Conservation (phyloP, 2,113 vertebrate genomes). For the Fregetta grallaria region DNA sequence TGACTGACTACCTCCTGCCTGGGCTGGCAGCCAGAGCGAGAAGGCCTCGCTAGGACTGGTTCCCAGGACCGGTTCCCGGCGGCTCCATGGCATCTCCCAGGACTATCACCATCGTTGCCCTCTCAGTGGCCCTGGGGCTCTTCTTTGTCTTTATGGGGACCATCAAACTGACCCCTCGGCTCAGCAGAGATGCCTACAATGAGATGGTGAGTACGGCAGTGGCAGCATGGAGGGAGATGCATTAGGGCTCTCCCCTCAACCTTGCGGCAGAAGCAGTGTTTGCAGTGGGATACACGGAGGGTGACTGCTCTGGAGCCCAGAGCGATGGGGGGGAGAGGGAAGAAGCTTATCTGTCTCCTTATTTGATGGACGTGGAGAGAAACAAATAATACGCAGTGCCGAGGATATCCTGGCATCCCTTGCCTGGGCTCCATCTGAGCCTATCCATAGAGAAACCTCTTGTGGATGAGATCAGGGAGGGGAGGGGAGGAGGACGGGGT, state of each 20-base stretch:
- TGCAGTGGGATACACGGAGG: background rate
- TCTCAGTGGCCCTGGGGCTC: conserved; percentile 91
- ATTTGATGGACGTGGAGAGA: background rate
- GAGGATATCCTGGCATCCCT: background rate
- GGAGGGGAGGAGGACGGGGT: background rate
- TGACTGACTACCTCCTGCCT: conserved; percentile 40
- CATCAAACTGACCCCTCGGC: conserved; percentile 93
- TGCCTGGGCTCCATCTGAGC: background rate
- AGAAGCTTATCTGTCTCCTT: background rate
- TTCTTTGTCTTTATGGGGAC: conserved; percentile 99
- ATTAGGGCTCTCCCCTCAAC: background rate
- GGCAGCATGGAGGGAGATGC: background rate
- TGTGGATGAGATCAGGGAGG: background rate
- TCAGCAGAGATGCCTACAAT: conserved; percentile 95
- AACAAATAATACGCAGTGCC: background rate
- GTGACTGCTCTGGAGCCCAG: background rate
- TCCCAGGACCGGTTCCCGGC: background rate
- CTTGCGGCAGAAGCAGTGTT: background rate
- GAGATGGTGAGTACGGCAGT: conserved; percentile 90
- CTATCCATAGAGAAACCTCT: background rate
- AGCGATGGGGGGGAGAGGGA: background rate
- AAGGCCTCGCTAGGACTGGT: conserved; percentile 33
- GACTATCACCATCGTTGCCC: conserved; percentile 91
- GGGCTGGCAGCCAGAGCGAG: conserved; percentile 23
- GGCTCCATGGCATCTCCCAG: conserved; percentile 89